A percentile compares a stretch with the other conserved stretches of the same genome.
phyloP scores from a whole-genome alignment of 2,888 invertebrate species.

The Tipula helvola region DNA sequence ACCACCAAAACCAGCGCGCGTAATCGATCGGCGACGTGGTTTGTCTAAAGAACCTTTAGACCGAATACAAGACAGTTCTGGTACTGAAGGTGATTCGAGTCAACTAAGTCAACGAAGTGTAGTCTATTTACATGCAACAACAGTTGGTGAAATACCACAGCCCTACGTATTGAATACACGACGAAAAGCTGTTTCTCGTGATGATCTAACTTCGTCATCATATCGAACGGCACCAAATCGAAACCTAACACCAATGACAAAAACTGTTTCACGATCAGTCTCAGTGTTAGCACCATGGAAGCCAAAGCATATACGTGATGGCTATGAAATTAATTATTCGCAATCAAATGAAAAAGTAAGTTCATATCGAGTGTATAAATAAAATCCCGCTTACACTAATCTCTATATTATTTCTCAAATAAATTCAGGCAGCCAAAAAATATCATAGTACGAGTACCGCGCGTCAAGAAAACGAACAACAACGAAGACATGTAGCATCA shows the following conservation, averaged over 20 bases:
- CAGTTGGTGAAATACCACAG: slow-evolving; percentile 77
- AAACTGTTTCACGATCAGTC: slow-evolving; percentile 64
- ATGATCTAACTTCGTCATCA: slow-evolving; percentile 50
- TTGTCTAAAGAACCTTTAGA: slow-evolving; percentile 29
- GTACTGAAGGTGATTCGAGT: slow-evolving; percentile 64
- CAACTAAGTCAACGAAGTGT: slow-evolving; percentile 73
- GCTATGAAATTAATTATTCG: slow-evolving; percentile 66
- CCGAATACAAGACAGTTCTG: slow-evolving; percentile 37
- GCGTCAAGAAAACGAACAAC: neutral
- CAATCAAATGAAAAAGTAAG: slow-evolving; percentile 39
- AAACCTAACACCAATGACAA: slow-evolving; percentile 39
- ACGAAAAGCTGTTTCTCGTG: slow-evolving; percentile 55
- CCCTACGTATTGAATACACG: slow-evolving; percentile 46
- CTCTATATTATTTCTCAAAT: neutral
- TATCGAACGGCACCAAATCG: slow-evolving; percentile 25
- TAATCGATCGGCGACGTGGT: slow-evolving; percentile 24
- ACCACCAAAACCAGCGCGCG: slow-evolving; percentile 35
- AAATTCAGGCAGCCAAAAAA: neutral
- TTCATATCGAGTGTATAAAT: neutral
- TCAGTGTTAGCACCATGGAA: slow-evolving; percentile 78
- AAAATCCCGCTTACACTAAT: neutral
- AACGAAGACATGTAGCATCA: neutral
- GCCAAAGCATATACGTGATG: slow-evolving; percentile 58
- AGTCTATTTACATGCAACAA: slow-evolving; percentile 74
- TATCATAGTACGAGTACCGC: neutral